Conservation (phyloP, 92 coral and sea anemone genomes). For the Palythoa heliodiscus region DNA sequence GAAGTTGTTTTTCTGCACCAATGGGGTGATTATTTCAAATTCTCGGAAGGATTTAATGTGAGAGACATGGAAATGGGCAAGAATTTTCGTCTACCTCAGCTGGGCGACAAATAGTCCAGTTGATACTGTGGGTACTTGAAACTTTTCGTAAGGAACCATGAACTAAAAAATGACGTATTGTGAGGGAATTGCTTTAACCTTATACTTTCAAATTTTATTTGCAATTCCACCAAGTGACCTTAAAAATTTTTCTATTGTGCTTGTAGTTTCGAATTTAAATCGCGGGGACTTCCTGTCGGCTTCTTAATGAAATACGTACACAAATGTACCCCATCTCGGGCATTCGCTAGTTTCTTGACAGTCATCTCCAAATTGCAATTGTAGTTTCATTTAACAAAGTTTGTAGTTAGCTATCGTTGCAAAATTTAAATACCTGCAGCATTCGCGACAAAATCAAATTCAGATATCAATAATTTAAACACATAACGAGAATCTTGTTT, state of each 20-base stretch:
- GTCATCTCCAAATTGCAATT: background rate
- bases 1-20: constrained; percentile 30
- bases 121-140: background rate
- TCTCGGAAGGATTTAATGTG: constrained; percentile 1
- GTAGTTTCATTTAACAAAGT: background rate
- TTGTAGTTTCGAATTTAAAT: constrained; percentile 68
- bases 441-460: constrained; percentile 37
- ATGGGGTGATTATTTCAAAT: constrained; percentile 15
- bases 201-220: constrained; percentile 22
- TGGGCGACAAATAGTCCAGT: background rate
- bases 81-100: constrained; percentile 22
- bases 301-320: constrained; percentile 67
- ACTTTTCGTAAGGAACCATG: background rate
- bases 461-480: constrained; percentile 39
- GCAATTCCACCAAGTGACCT: constrained; percentile 29
- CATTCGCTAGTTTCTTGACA: background rate
- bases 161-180: background rate
- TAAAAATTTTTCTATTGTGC: constrained; percentile 51
- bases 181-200: background rate
- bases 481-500: constrained; percentile 33
- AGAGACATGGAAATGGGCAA: background rate
- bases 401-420: background rate
- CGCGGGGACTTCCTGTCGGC: constrained; percentile 80
- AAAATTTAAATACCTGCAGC: constrained; percentile 22
- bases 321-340: constrained; percentile 31